Base-by-base conservation (phyloP, 2,888 invertebrate species). In the Plusia festucae region DNA sequence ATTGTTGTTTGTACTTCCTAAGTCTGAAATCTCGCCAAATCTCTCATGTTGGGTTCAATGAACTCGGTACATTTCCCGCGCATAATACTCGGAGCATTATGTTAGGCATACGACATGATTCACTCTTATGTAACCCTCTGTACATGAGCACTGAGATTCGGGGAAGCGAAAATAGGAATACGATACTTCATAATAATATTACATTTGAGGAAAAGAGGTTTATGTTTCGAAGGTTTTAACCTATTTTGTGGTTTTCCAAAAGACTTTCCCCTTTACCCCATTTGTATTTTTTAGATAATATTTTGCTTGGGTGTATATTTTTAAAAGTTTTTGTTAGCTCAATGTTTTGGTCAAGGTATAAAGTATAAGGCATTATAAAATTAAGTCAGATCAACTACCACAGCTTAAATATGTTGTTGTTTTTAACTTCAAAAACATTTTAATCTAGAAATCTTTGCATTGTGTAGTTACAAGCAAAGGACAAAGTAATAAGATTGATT, bases 101-200 rank as follows among this genome's bases (percentile, higher is more conserved):
- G 63, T 68, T 64, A 59, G 68, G 56, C 40, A 30, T 58, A 54
- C 53, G 66, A 66, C 60, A 68, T 61, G 65, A 65, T 65, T 71
- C 65, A 75, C 65, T 67, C 59, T 65, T 71, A 75, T 65, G 68
- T 75, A 75, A 68, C 65, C 54, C 52, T 60, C 46, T n/a, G 67
- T 70, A 68, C 59, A 70, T 61, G 61, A 20, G 56, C 40, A 15
- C 20, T 24, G 46, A 44, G 60, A 76, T 76, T 74, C 68, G 46
- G 32, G 57, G 59, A 53, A 53, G 58, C 54, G 66, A 51, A 66
- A 65, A 70, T 73, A 74, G 70, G 65, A 60, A 69, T 69, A 34
- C 18, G 70, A 60, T 74, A 65, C 69, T 66, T 53, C 51, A 66
- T 57, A 66, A 58, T 62, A 69, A 66, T 57, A 66, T 60, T 62